A percentile compares a stretch with the other conserved stretches of the same genome.
phyloP scores from a whole-genome alignment of 1,140 invertebrate genomes.

The Acromyrmex echinatior region DNA sequence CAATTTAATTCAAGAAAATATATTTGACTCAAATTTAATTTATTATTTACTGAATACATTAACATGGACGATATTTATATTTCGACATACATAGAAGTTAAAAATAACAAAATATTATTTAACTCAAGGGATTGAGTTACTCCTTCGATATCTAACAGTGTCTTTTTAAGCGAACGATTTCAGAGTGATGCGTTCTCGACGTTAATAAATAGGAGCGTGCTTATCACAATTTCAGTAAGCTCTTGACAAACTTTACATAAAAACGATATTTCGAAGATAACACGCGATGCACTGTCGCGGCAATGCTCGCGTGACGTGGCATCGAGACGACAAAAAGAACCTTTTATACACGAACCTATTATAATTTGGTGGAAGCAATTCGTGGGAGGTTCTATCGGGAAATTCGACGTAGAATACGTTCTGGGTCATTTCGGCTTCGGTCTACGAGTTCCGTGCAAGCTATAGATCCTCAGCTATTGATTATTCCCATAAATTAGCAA shows the following conservation, averaged over 20 bases:
- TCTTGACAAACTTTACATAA: slow-evolving; percentile 24
- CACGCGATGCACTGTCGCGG: slow-evolving; percentile 21
- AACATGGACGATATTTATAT: too few species aligned
- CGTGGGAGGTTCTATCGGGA: neutral
- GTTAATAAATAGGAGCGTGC: neutral
- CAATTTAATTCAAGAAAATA: too few species aligned
- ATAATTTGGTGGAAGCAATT: slow-evolving; percentile 14
- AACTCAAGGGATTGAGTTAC: too few species aligned
- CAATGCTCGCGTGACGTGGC: slow-evolving; percentile 12
- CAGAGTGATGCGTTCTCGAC: neutral
- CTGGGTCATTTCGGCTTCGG: slow-evolving; percentile 14
- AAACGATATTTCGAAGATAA: slow-evolving; percentile 26
- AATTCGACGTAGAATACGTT: neutral
- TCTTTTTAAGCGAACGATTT: neutral
- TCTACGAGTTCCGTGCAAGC: neutral
- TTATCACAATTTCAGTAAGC: neutral
- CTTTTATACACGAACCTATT: neutral
- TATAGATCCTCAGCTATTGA: slow-evolving; percentile 27
- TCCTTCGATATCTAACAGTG: too few species aligned
- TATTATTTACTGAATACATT: too few species aligned
- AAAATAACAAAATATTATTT: too few species aligned
- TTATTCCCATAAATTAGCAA: slow-evolving; percentile 29
- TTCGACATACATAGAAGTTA: too few species aligned
- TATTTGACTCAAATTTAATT: too few species aligned
- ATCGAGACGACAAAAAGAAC: slow-evolving; percentile 26